Base-by-base conservation (phyloP, 2,113 vertebrate genomes). In the Dinomys branickii region DNA sequence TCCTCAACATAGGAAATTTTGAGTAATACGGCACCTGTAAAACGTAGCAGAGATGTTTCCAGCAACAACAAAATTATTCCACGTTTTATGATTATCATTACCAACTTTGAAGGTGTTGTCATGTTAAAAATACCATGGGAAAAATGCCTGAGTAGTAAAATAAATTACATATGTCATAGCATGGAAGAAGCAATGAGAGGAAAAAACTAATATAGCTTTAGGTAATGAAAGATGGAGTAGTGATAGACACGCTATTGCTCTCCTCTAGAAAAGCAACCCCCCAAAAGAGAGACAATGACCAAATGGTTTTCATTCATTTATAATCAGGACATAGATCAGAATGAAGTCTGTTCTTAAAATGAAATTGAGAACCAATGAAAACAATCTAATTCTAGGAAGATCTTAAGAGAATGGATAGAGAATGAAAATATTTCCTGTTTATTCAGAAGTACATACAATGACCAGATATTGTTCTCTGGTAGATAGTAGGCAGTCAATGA, bases 1-100 rank as follows among this genome's bases (percentile, higher is more conserved):
- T 77, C 65, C 92, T 94, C 86, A 95, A 78, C 91, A 85, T 94
- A 88, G 52, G 0, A 88, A 95, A 94, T 52, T 28, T 50, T 97
- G 33, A 96, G 84, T 88, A 94, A 90, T 67, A 30, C 56, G 17
- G 0, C 28, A 88, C 9, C 33, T 92, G 63, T 87, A 88, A 95
- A 90, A 67, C 52, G 26, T 24, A 81, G 26, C 1, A 89, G 93
- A 93, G 7, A 7, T 95, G 7, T 82, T 65, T 41, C 28, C 13
- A 92, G 67, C 94, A 71, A 22, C 38, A 52, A 16, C 9, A 19
- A 96, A 96, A 91, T 41, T 52, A 94, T 93, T 91, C 58, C 26
- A 88, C 86, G n/a, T 81, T 59, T 91, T 73, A 71, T 28, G 28
- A 44, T 1, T 90, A 14, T 85, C 89, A 93, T 91, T 96, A 17